Evolutionary conservation across 2,888 invertebrate genomes (phyloP).

Genomic region (Trichopoda pennipes): DNA sequence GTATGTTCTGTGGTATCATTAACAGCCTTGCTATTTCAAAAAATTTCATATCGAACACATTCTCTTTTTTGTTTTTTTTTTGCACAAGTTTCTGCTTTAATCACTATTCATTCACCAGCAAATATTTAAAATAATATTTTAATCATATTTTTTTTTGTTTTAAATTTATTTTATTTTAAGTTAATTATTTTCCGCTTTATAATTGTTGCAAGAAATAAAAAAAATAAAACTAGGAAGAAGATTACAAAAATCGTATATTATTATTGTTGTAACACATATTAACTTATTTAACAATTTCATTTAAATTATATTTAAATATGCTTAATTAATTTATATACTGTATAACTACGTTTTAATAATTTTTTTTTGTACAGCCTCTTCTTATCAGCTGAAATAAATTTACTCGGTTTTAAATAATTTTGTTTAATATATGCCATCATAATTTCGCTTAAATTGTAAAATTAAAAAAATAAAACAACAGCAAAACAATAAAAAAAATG

Average conservation of each 20-base stretch:
- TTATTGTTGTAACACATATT: constrained; percentile 13
- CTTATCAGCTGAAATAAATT: constrained; percentile 64
- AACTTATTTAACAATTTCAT: constrained; percentile 29
- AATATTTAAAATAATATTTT: constrained; percentile 39
- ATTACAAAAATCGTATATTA: constrained; percentile 32
- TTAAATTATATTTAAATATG: constrained; percentile 48
- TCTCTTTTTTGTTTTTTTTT: neutral
- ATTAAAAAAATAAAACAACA: constrained; percentile 32
- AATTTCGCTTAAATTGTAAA: constrained; percentile 60
- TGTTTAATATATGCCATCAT: constrained; percentile 47
- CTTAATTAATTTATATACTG: constrained; percentile 58
- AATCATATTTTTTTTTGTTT: constrained; percentile 22
- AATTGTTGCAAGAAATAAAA: constrained; percentile 6
- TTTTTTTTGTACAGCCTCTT: constrained; percentile 60
- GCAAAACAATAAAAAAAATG: constrained; percentile 24
- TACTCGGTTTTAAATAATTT: constrained; percentile 45
- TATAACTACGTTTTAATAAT: constrained; percentile 67
- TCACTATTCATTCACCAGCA: constrained; percentile 8
- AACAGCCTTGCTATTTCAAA: neutral
- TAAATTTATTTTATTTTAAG: neutral
- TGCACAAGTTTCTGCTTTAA: constrained; percentile 12
- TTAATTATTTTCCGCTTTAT: constrained; percentile 14
- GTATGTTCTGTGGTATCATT: neutral
- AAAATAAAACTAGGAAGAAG: constrained; percentile 55
- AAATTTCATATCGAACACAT: constrained; percentile 6